Conservation (phyloP, 2,888 invertebrate species). For the Cataglyphis albicans region DNA sequence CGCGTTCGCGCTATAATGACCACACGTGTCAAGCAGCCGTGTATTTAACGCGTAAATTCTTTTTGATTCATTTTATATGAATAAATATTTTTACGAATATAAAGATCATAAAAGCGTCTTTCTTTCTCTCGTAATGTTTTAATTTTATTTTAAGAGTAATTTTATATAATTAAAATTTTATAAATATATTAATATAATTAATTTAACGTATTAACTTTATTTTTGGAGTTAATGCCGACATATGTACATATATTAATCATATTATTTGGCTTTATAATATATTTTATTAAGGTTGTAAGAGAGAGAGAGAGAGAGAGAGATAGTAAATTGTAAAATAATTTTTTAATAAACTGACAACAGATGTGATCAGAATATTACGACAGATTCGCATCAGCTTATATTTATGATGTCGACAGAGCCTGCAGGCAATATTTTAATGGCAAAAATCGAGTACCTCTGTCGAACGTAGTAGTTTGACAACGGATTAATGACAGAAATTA, state of each 20-base stretch:
- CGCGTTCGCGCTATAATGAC: conserved; percentile 13
- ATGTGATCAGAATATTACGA: not conserved
- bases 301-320: not conserved
- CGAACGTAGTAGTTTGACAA: not conserved
- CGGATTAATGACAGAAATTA: not conserved
- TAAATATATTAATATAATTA: too few species aligned
- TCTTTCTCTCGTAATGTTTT: not conserved
- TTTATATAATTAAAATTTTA: not conserved
- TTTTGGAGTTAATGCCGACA: not conserved
- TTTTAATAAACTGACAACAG: not conserved
- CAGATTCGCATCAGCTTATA: not conserved
- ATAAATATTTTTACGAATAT: not conserved
- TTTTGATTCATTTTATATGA: not conserved
- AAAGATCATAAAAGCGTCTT: not conserved
- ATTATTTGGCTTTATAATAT: not conserved
- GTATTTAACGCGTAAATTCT: not conserved
- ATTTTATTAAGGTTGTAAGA: not conserved
- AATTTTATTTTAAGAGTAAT: not conserved
- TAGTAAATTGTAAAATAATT: not conserved
- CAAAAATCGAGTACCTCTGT: not conserved
- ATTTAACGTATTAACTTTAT: not conserved
- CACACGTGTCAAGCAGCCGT: conserved; percentile 65
- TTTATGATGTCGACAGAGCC: not conserved
- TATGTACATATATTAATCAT: not conserved
- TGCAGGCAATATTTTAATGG: not conserved